Base-by-base conservation (phyloP, 1,140 invertebrate species). In the Cataglyphis hispanica region DNA sequence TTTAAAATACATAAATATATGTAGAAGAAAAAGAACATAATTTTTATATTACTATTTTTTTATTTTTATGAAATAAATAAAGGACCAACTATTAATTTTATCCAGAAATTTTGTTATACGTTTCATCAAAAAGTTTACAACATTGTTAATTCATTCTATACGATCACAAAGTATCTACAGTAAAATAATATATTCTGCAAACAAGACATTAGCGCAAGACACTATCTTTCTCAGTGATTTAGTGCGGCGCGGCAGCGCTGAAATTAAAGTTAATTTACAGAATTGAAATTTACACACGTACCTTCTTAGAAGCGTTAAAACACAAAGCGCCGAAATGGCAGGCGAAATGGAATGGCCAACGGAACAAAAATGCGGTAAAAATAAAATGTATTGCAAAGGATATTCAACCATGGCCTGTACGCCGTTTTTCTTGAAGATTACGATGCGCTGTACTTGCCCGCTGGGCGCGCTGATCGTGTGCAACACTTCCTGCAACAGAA, bases 391-490 rank as follows among this genome's bases (percentile, higher is more conserved):
- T 95, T 95, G 93, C 95, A 98, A 98, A 98, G 98, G 98, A 98
- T 98, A 99, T 98, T 99, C 99, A 92, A 99, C 98, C 98, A 99
- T 99, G 74, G 99, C 99, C 95, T 99, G 99, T 7, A 99, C 98
- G 77, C 98, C 98, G 95, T 99, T 99, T 96, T 99, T 99, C 96
- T 99, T 99, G 96, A 99, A 99, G 91, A 99, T 99, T 70, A 99
- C 99, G 95, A 99, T 99, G 91, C 99, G 97, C 88, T 98, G 97
- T n/a, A 99, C 99, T 94, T 98, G 97, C 40, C 99, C 99, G 96
- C 98, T 98, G 76, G 98, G 97, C 90, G 97, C 96, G 94, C 98
- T 99, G 94, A 99, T 99, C 90, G 99, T 99, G 96, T 99, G 98
- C 93, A 99, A 97, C 63, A 99, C 99, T 96, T 99, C 98, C 99